Evolutionary conservation across 2,888 invertebrate genomes (phyloP), one percentile per base, ranked within the genome.

Genomic region (Drosophila demipolita): DNA sequence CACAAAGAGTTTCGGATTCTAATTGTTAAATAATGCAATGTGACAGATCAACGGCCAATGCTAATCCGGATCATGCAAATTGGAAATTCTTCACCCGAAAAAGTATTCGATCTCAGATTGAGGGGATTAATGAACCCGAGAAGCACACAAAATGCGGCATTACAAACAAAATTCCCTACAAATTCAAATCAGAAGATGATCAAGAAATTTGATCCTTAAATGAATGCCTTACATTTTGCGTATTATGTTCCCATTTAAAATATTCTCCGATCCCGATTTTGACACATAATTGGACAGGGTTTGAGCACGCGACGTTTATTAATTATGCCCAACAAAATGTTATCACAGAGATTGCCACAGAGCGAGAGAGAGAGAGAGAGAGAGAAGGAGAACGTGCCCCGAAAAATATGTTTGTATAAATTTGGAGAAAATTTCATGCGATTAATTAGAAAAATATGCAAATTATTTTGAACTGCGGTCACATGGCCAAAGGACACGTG

Each of bases 381-480:
- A 23, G 23, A 17, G 17, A 36, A n/a, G 12, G 20, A 26, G n/a
- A 38, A 48, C 36, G 55, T 57, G 64, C 54, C 52, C 48, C 32
- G n/a, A 61, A 54, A 65, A 62, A 35, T 60, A 71, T 66, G 66
- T 32, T 52, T n/a, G 23, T 40, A 48, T 52, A 61, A 26, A 67
- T 75, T 70, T 78, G 52, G 64, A 71, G 76, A 83, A 76, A 85
- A 74, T 82, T 83, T 82, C 79, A 73, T 80, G 87, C 89, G 90
- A 91, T 91, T 91, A 91, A 91, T 91, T 91, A 86, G 84, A 89
- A 86, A 91, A 90, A 85, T 90, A 91, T 91, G 91, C 91, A 91
- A 91, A 91, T 91, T 77, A 60, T 54, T 57, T 48, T 20, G 36
- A 58, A 64, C 62, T 54, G 52, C 58, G 77, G 78, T 75, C 78